Conservation (phyloP, 2,113 vertebrate genomes). For the Oncorhynchus masou region DNA sequence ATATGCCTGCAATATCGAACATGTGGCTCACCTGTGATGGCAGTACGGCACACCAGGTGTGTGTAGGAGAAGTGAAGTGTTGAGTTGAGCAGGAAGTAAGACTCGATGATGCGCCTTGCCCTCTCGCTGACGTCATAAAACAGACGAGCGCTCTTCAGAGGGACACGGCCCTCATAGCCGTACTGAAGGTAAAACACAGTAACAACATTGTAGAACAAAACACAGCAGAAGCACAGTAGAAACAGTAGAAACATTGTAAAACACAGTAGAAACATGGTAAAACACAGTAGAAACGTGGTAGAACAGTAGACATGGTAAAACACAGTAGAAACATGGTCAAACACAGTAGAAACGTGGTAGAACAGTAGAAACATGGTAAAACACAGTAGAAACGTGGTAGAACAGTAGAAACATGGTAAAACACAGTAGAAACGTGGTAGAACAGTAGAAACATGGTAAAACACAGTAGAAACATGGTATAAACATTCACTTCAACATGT, state of each 20-base stretch:
- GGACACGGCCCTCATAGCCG: slow-evolving; percentile 88
- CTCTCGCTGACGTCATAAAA: slow-evolving; percentile 95
- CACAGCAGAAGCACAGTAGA: neutral
- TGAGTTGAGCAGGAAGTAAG: slow-evolving; percentile 93
- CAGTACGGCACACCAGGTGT: slow-evolving; percentile 93
- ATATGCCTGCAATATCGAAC: too few relatives aligned
- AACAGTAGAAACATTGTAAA: neutral
- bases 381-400: neutral
- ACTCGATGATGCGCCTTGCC: slow-evolving; percentile 84
- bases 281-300: neutral
- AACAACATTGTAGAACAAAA: neutral
- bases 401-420: neutral
- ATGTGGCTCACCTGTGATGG: slow-evolving; percentile 79
- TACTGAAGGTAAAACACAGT: slow-evolving; percentile 65
- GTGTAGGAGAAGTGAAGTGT: slow-evolving; percentile 97
- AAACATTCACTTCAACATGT: too few relatives aligned
- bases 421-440: too few relatives aligned
- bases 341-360: neutral
- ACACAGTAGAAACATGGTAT: too few relatives aligned
- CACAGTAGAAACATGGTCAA: neutral
- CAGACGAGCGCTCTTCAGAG: slow-evolving; percentile 85
- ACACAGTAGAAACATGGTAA: neutral
- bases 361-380: too few relatives aligned
- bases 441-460: too few relatives aligned
- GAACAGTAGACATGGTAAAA: too few relatives aligned